phyloP scores from a whole-genome alignment of 2,888 invertebrate genomes.

The Escarpia spicata region DNA sequence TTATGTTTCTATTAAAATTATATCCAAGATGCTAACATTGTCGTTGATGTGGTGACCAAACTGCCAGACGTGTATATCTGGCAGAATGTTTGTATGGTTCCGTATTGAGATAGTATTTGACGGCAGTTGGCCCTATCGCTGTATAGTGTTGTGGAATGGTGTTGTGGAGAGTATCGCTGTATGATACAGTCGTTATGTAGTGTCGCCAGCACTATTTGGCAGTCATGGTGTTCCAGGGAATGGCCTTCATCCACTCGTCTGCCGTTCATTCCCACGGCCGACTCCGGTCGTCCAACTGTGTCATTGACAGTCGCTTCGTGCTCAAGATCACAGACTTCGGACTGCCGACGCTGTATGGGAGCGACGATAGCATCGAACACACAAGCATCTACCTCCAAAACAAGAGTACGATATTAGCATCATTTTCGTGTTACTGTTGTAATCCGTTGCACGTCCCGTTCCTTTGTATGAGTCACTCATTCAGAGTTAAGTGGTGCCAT shows the following conservation, averaged over 20 bases:
- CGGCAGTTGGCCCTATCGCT: too few species aligned
- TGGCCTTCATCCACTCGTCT: slow-evolving; percentile 86
- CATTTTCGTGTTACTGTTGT: neutral
- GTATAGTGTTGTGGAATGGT: neutral
- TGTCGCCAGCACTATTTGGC: neutral
- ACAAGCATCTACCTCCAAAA: neutral
- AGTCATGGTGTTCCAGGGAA: slow-evolving; percentile 72
- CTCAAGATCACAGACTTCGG: slow-evolving; percentile 91
- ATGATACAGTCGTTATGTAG: neutral
- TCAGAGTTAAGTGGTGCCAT: too few species aligned
- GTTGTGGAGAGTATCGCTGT: neutral
- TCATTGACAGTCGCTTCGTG: slow-evolving; percentile 90
- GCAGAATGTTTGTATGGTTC: too few species aligned
- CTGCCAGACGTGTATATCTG: too few species aligned
- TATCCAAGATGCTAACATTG: too few species aligned
- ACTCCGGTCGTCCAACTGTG: slow-evolving; percentile 85
- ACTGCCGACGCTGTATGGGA: neutral
- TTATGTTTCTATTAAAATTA: too few species aligned
- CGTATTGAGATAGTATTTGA: too few species aligned
- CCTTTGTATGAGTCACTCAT: neutral
- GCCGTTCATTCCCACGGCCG: slow-evolving; percentile 85
- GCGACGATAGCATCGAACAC: neutral
- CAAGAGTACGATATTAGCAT: neutral
- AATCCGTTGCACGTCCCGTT: neutral
- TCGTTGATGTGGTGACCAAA: too few species aligned